phyloP scores from a whole-genome alignment of 2,888 invertebrate genomes.

The Tillus elongatus region DNA sequence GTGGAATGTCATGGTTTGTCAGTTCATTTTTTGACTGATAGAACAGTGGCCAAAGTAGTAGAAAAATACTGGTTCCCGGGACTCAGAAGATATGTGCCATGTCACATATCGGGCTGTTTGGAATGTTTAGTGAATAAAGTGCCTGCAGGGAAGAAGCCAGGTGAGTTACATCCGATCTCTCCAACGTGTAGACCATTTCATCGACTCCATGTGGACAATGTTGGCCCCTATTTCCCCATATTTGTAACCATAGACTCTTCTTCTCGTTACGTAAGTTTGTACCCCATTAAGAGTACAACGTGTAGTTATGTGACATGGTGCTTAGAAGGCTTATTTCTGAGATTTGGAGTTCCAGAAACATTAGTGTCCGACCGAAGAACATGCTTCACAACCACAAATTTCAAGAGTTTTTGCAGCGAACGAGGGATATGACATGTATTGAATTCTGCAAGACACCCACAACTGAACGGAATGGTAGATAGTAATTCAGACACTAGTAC shows the following conservation, averaged over 20 bases:
- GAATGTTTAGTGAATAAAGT: slow-evolving; percentile 22
- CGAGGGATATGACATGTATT: slow-evolving; percentile 7
- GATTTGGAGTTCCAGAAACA: slow-evolving; percentile 10
- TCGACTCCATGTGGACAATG: slow-evolving; percentile 19
- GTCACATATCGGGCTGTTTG: slow-evolving; percentile 21
- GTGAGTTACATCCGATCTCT: slow-evolving; percentile 18
- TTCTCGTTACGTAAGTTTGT: slow-evolving; percentile 20
- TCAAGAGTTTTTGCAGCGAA: slow-evolving; percentile 9
- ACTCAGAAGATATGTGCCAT: slow-evolving; percentile 19
- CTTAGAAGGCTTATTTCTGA: slow-evolving; percentile 9
- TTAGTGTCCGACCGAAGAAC: slow-evolving; percentile 12
- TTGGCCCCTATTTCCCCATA: slow-evolving; percentile 23
- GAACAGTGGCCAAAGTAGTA: slow-evolving; percentile 13
- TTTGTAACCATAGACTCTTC: slow-evolving; percentile 21
- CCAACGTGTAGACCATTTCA: slow-evolving; percentile 17
- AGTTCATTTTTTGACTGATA: slow-evolving; percentile 19
- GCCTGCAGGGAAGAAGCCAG: slow-evolving; percentile 18
- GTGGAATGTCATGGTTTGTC: slow-evolving; percentile 16
- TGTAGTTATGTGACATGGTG: neutral
- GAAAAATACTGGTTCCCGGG: slow-evolving; percentile 10
- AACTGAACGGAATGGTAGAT: slow-evolving; percentile 11
- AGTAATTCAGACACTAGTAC: slow-evolving; percentile 8
- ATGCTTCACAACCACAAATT: slow-evolving; percentile 8
- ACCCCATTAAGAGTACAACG: slow-evolving; percentile 11
- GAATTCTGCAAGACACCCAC: slow-evolving; percentile 7